Percentiles rank a stretch among this genome's conserved stretches.
These are phyloP conservation scores for Lacerta agilis DNA, from an alignment of 2,797 vertebrate genomes.

Conservation along the genomic window DNA sequence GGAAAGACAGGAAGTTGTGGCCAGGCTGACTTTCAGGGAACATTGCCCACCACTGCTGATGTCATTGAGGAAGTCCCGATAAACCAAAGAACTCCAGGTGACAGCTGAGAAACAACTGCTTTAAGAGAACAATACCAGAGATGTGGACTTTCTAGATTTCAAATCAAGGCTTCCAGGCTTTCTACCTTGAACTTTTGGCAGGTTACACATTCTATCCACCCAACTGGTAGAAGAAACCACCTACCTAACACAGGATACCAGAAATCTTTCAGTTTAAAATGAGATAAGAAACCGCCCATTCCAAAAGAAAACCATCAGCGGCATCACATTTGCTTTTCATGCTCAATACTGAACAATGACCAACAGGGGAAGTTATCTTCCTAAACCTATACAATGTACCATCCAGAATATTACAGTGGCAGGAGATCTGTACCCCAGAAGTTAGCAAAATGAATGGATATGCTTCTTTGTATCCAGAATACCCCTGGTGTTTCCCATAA, in stretches of 20 bases:
- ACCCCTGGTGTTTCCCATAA: too few species aligned
- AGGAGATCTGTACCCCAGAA: constrained; percentile 36
- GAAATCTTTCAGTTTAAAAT: not conserved
- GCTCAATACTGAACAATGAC: constrained; percentile 10
- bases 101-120: not conserved
- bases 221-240: not conserved
- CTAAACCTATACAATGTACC: constrained; percentile 35
- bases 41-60: not conserved
- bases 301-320: not conserved
- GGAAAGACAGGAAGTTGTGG: not conserved
- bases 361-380: constrained; percentile 17
- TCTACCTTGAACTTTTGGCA: not conserved
- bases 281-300: not conserved
- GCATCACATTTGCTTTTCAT: constrained; percentile 23
- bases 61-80: not conserved
- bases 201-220: not conserved
- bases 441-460: not conserved
- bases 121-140: not conserved
- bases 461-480: too few species aligned
- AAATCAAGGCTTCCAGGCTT: not conserved
- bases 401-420: constrained; percentile 42
- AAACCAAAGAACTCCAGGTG: not conserved
- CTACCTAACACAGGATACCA: not conserved
- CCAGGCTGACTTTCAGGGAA: not conserved
- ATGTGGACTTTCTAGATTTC: not conserved